Conservation (phyloP, 2,113 vertebrate species). For the Pseudopodoces humilis region DNA sequence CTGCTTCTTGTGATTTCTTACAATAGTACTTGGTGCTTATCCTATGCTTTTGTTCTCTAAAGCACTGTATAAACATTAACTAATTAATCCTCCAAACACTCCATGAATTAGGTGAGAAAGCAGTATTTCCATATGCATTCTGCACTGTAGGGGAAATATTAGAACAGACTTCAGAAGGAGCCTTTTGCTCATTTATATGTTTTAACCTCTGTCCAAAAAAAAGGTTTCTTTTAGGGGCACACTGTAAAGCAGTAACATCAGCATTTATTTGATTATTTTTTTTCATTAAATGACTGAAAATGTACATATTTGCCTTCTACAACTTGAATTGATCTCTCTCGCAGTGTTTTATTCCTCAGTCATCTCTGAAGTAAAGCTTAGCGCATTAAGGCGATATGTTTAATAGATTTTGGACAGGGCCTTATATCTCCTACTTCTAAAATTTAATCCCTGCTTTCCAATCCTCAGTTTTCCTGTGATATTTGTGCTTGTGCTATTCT, state of each 20-base stretch:
- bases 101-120: background rate
- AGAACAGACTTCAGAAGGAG: background rate
- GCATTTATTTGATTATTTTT: background rate
- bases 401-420: background rate
- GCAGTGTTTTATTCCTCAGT: background rate
- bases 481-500: background rate
- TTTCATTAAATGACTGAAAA: background rate
- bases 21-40: background rate
- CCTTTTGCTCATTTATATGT: background rate
- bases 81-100: conserved; percentile 21
- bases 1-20: background rate
- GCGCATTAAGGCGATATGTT: background rate
- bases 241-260: background rate
- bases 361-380: background rate
- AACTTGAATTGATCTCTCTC: background rate
- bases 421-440: background rate
- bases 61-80: background rate
- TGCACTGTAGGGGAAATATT: background rate
- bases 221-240: background rate
- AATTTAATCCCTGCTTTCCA: background rate
- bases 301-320: background rate
- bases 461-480: background rate
- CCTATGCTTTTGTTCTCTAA: background rate
- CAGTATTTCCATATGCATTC: background rate
- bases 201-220: background rate